These are phyloP conservation scores for Brachionus paranguensis DNA, from an alignment of 1,140 invertebrate species.

Conservation along the genomic window DNA sequence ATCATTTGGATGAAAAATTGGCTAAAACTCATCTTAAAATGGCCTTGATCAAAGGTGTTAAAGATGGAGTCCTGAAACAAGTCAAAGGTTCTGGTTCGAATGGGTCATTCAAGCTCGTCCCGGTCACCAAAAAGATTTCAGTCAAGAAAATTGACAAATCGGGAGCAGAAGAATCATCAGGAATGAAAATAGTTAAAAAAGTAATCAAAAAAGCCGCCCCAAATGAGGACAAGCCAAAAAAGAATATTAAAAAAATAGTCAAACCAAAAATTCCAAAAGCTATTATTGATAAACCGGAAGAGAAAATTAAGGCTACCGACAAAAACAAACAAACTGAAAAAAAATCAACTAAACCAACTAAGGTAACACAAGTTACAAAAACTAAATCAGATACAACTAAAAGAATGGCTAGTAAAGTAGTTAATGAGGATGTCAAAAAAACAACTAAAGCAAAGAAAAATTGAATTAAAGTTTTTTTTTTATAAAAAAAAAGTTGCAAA, in stretches of 20 bases:
- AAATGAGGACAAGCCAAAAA: not conserved
- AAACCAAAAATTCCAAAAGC: not conserved
- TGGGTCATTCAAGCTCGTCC: conserved; percentile 38
- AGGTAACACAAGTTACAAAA: not conserved
- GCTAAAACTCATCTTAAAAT: conserved; percentile 31
- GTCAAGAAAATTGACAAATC: not conserved
- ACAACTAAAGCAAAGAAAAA: not conserved
- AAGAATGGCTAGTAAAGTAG: not conserved
- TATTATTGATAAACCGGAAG: not conserved
- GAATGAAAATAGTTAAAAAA: not conserved
- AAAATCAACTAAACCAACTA: not conserved
- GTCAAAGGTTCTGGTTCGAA: conserved; percentile 40
- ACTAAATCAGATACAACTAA: not conserved
- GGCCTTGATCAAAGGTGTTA: conserved; percentile 18
- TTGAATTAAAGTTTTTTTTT: too few species aligned
- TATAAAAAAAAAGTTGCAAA: not conserved
- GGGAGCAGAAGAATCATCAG: not conserved
- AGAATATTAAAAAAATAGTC: not conserved
- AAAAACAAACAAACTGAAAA: not conserved
- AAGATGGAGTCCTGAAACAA: conserved; percentile 37
- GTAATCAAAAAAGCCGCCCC: not conserved
- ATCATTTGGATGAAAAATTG: conserved; percentile 1
- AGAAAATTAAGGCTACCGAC: not conserved
- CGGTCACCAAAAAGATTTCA: not conserved
- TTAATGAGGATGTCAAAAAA: not conserved